Base-by-base conservation (phyloP, 2,113 vertebrate genomes). In the Gavialis gangeticus region DNA sequence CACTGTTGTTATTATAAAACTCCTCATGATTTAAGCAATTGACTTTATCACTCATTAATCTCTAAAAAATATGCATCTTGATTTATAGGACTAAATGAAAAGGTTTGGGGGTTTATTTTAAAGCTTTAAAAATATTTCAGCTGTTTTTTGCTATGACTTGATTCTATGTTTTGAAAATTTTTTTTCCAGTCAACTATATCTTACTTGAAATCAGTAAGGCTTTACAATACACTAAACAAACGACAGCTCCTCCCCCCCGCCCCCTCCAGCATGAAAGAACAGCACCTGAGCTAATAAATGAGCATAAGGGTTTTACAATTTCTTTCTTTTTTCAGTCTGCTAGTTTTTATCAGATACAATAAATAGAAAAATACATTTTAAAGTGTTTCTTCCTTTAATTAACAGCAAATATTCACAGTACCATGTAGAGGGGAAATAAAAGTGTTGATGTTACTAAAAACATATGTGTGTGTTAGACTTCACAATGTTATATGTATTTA, bases 301-400 rank as follows among this genome's bases (percentile, higher is more conserved):
- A 15, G 2, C 10, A 76, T 79, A 24, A 94, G 6, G 24, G 56
- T 66, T 71, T 90, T 83, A 78, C 25, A 85, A 64, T 37, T 37
- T 22, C 67, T 92, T 83, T 64, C 27, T 54, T 92, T 83, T 64
- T n/a, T 54, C 85, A 82, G 59, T 60, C 86, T 89, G 59, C 24
- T 79, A 75, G 24, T n/a, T 91, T 91, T 84, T 59, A 84, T 67
- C 21, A 57, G 12, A 10, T 18, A 21, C 12, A 86, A 94, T 71
- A 92, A 89, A 79, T 10, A 71, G 58, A 57, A 67, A 79, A 5
- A 34, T 0, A 16, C 30, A 25, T 27, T 85, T 82, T 28, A 21
- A 77, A 77, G 55, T 1, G 1, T 56, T 64, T 17, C 22, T 46
- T 79, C 9, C 56, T 85, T 91, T 27, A 18, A n/a, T 24, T 13